phyloP scores from a whole-genome alignment of 1,140 invertebrate genomes.

The Hylyphantes graminicola region DNA sequence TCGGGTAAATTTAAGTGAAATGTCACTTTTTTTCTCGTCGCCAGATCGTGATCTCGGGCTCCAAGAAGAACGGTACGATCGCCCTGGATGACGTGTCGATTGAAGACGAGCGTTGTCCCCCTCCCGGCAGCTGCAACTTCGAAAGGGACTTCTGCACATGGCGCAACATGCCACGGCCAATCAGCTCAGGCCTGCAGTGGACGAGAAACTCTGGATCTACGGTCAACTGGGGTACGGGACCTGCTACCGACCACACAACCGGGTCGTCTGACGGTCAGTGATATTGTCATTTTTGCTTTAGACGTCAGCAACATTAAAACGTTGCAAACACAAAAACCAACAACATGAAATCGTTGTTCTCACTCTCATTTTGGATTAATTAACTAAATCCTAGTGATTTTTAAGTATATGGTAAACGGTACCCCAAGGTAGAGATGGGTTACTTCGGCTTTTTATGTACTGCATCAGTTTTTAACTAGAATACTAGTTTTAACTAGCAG shows the following conservation, averaged over 20 bases:
- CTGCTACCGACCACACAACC: constrained; percentile 36
- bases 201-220: constrained; percentile 41
- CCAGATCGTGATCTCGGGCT: constrained; percentile 33
- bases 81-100: constrained; percentile 51
- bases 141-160: constrained; percentile 59
- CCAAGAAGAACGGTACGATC: neutral
- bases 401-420: too few relatives aligned
- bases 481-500: too few relatives aligned
- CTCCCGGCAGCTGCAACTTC: constrained; percentile 47
- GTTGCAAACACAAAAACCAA: too few relatives aligned
- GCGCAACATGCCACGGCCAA: constrained; percentile 31
- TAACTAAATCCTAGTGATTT: too few relatives aligned
- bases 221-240: neutral
- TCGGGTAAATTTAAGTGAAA: too few relatives aligned
- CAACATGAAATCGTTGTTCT: too few relatives aligned
- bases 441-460: too few relatives aligned
- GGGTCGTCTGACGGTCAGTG: constrained; percentile 34
- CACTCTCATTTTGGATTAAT: too few relatives aligned
- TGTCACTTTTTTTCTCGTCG: neutral
- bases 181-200: constrained; percentile 39
- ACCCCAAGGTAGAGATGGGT: too few relatives aligned
- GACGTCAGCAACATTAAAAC: too few relatives aligned
- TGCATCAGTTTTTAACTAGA: too few relatives aligned
- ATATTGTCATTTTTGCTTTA: neutral
- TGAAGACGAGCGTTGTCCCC: constrained; percentile 31